phyloP scores from a whole-genome alignment of 2,113 vertebrate genomes.

The Campylomormyrus numenius region DNA sequence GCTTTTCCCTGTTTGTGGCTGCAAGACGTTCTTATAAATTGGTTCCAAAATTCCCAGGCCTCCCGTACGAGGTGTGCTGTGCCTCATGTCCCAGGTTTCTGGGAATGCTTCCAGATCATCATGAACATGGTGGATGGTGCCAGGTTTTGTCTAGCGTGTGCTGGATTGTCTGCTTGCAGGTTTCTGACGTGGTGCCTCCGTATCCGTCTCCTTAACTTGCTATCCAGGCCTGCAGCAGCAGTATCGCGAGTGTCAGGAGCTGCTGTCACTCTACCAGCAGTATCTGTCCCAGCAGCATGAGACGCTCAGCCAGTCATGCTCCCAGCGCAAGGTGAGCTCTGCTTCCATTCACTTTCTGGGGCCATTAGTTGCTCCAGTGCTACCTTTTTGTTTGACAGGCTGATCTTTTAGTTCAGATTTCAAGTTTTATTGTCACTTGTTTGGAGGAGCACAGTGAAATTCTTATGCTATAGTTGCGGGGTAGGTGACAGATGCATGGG shows the following conservation, averaged over 20 bases:
- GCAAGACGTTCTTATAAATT: background rate
- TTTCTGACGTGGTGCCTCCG: constrained; percentile 34
- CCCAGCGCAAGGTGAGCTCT: constrained; percentile 68
- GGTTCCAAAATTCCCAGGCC: background rate
- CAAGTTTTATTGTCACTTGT: background rate
- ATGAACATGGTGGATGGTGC: background rate
- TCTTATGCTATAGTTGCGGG: background rate
- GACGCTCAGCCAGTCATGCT: constrained; percentile 66
- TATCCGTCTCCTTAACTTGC: constrained; percentile 64
- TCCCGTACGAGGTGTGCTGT: constrained; percentile 28
- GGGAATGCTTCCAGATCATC: background rate
- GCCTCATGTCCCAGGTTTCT: background rate
- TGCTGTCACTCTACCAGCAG: constrained; percentile 89
- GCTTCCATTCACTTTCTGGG: background rate
- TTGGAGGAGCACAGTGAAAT: background rate
- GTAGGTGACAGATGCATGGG: background rate
- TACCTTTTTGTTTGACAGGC: background rate
- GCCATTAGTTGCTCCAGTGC: background rate
- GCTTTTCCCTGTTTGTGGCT: background rate
- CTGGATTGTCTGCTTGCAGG: background rate
- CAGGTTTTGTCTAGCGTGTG: background rate
- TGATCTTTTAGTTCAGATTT: background rate
- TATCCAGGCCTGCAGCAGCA: constrained; percentile 81
- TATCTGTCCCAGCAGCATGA: constrained; percentile 87
- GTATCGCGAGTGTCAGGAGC: constrained; percentile 91